Base-by-base conservation (phyloP, 2,888 invertebrate species). In the Acrobasis suavella region DNA sequence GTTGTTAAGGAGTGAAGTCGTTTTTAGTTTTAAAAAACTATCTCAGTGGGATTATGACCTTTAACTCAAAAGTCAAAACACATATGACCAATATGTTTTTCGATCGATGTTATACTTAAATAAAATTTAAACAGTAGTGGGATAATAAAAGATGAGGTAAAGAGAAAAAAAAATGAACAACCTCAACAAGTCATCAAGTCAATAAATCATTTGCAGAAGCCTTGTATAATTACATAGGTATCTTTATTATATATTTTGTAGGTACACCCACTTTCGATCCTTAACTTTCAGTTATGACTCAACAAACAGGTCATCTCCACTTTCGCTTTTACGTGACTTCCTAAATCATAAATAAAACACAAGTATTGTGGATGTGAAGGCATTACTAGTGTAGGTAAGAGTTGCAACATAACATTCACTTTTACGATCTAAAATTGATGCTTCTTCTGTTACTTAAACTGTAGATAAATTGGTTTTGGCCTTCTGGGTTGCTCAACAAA, bases 311-410 rank as follows among this genome's bases (percentile, higher is more conserved):
- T 46, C 50, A 17, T 50, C 50, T 39, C 15, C 10, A 59, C 58
- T 59, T 59, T 60, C 51, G 8, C 50, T 60, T 39, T 51, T n/a
- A 51, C 37, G n/a, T 37, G 16, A 39, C 60, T 32, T 39, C 51
- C 50, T 51, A 51, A 51, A 17, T 15, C 12, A 51, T 39, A 50
- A 60, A 51, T 60, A 60, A 51, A 60, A 60, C 60, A 60, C 16
- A 50, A 50, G 32, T 59, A 51, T 17, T 51, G 17, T 50, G 14
- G 39, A 60, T 60, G 12, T 39, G 17, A 32, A 59, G 22, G 37
- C 50, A 14, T 50, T 16, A 14, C 58, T 22, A 15, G n/a, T 52
- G 55, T 32, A 49, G 49, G 38, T 22, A 46, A 49, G 32, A 32
- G 50, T 37, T 59, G 49, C 12, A 58, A 22, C 42, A 46, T 49